These are phyloP conservation scores for Phyllostomus discolor DNA, from an alignment of 2,113 vertebrate genomes.

Conservation along the genomic window DNA sequence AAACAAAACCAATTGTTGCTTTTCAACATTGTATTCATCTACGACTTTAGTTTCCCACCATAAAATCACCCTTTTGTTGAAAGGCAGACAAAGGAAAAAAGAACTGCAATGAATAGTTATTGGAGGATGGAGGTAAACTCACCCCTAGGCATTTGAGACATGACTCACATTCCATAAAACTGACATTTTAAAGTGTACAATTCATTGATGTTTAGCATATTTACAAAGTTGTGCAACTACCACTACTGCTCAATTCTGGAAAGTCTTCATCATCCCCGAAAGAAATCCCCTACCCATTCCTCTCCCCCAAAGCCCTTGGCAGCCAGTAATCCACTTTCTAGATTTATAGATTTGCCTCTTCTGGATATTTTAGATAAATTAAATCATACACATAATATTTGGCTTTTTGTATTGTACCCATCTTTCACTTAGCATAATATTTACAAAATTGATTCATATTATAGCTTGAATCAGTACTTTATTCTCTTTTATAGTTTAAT, in stretches of 20 bases:
- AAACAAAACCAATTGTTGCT: background rate
- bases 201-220: background rate
- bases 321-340: background rate
- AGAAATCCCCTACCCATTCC: background rate
- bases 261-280: background rate
- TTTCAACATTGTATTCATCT: background rate
- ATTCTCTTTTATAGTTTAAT: background rate
- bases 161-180: background rate
- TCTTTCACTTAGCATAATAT: background rate
- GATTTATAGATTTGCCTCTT: background rate
- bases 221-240: background rate
- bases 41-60: background rate
- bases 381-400: background rate
- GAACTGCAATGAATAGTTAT: background rate
- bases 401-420: background rate
- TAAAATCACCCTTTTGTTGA: background rate
- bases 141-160: background rate
- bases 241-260: background rate
- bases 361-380: too few relatives aligned
- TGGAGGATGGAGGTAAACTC: background rate
- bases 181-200: background rate
- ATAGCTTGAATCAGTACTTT: background rate
- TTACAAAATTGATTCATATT: background rate
- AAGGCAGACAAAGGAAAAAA: background rate
- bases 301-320: background rate